phyloP scores from a whole-genome alignment of 2,113 vertebrate species.

The Silurus meridionalis region DNA sequence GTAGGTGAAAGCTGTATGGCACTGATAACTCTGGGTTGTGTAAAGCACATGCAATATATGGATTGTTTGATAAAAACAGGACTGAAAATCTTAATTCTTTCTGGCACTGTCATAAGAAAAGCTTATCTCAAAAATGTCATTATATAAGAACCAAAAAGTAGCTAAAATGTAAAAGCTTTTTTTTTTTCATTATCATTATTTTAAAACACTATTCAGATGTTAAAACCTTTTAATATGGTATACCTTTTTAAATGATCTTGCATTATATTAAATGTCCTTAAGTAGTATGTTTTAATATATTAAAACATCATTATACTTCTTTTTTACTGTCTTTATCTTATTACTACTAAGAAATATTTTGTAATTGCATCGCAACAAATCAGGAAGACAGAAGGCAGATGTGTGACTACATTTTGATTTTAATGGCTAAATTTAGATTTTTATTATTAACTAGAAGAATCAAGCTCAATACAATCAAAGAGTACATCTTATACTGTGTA shows the following conservation, averaged over 20 bases:
- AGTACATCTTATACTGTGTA: not conserved
- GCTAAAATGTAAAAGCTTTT: not conserved
- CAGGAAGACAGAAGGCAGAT: not conserved
- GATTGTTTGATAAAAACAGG: conserved; percentile 5
- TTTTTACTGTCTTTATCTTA: not conserved
- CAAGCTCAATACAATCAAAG: not conserved
- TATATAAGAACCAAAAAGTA: not conserved
- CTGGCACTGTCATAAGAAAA: not conserved
- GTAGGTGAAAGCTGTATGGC: conserved; percentile 1
- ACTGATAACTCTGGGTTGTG: conserved; percentile 14
- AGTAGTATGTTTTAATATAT: not conserved
- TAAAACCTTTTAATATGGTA: not conserved
- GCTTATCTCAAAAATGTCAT: not conserved
- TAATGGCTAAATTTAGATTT: not conserved
- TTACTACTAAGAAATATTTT: not conserved
- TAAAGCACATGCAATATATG: not conserved
- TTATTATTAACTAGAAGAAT: not conserved
- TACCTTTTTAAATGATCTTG: too few species aligned
- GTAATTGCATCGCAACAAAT: conserved; percentile 2
- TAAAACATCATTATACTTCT: not conserved
- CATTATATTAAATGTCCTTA: not conserved
- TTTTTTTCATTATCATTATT: not conserved
- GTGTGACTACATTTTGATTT: conserved; percentile 6
- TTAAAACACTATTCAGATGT: not conserved
- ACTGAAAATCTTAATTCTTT: not conserved